Evolutionary conservation across 92 coral and sea anemone species (phyloP).

Genomic region (Galaxea fascicularis): DNA sequence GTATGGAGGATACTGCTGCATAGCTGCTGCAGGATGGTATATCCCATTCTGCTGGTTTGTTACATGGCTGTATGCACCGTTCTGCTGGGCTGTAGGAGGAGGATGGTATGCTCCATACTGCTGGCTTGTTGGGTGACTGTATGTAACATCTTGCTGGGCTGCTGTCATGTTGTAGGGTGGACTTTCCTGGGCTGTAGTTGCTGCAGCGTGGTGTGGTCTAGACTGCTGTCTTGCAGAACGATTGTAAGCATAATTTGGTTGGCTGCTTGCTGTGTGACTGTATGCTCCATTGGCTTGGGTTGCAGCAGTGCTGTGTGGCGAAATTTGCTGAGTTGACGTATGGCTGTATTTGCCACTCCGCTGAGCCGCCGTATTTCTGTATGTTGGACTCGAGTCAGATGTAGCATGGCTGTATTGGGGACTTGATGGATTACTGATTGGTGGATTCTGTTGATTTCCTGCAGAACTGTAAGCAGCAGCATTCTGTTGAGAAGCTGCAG

Average conservation of each 20-base stretch:
- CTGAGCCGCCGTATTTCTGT: constrained; percentile 9
- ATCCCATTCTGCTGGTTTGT: background rate
- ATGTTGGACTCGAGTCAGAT: background rate
- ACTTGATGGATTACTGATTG: background rate
- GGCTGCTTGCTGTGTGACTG: background rate
- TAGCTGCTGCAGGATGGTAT: background rate
- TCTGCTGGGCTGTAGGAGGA: background rate
- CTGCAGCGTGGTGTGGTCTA: background rate
- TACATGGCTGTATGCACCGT: background rate
- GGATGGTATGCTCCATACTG: background rate
- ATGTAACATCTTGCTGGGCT: background rate
- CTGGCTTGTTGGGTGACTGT: background rate
- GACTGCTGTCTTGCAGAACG: background rate
- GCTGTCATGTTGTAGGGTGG: constrained; percentile 6
- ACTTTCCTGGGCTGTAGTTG: background rate
- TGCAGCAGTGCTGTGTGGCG: background rate
- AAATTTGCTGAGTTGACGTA: background rate
- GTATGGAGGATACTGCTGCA: background rate
- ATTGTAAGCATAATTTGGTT: background rate
- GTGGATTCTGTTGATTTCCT: background rate
- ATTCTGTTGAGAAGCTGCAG: background rate
- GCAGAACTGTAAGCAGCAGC: constrained; percentile 15
- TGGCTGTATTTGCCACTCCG: background rate
- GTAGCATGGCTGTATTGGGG: background rate
- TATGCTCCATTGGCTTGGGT: background rate